A percentile compares a stretch with the other conserved stretches of the same genome.
These are phyloP conservation scores for Heliconius hermathena DNA, from an alignment of 1,140 invertebrate species.

Conservation along the genomic window DNA sequence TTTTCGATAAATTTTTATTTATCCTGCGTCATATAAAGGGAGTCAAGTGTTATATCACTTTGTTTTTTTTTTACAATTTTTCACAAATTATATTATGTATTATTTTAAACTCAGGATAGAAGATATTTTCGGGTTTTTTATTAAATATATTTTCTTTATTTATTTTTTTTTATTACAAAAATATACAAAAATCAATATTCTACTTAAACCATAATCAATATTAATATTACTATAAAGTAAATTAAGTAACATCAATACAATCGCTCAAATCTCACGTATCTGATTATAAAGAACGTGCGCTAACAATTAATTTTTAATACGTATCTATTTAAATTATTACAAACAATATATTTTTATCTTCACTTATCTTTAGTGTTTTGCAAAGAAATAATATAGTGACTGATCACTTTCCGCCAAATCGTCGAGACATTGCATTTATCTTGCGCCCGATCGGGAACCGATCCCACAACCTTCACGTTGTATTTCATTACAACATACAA, in stretches of 20 bases:
- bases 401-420: neutral
- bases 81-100: no score
- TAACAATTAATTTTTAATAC: neutral
- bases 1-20: neutral
- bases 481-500: no score
- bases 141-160: no score
- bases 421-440: neutral
- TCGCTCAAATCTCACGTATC: neutral
- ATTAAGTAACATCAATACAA: conserved; percentile 1
- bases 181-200: neutral
- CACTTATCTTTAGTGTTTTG: neutral
- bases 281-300: neutral
- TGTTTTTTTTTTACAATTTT: neutral
- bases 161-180: neutral
- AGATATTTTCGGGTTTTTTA: no score
- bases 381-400: neutral
- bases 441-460: no score
- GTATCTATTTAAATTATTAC: neutral
- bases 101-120: no score
- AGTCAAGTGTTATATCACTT: neutral
- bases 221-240: conserved; percentile 1
- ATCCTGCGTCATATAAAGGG: no score
- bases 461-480: no score
- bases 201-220: neutral
- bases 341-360: neutral